Conservation (phyloP, 1,140 invertebrate genomes). For the Sitophilus oryzae region DNA sequence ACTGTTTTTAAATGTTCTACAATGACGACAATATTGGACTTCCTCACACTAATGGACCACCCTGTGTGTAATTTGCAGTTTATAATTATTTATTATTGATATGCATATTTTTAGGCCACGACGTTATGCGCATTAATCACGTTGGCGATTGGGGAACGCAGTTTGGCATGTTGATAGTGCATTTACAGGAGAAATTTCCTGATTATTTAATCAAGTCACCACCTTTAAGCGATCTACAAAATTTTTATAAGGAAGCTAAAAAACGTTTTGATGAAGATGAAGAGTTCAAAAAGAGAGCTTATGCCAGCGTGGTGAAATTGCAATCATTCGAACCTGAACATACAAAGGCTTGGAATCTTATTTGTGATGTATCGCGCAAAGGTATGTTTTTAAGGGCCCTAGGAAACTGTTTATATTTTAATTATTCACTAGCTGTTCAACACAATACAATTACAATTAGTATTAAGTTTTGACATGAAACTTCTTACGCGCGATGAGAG, state of each 20-base stretch:
- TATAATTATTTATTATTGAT: not conserved
- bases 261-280: conserved; percentile 88
- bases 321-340: conserved; percentile 82
- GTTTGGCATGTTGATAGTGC: conserved; percentile 98
- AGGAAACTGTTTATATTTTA: too few relatives aligned
- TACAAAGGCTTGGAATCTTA: conserved; percentile 88
- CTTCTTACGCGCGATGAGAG: too few relatives aligned
- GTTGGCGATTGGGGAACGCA: conserved; percentile 99
- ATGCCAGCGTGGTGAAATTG: conserved; percentile 88
- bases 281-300: conserved; percentile 93
- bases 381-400: too few relatives aligned
- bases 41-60: too few relatives aligned
- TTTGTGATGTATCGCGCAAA: conserved; percentile 90
- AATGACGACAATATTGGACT: too few relatives aligned
- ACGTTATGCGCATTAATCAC: conserved; percentile 92
- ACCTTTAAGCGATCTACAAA: conserved; percentile 88
- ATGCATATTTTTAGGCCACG: conserved; percentile 61
- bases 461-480: too few relatives aligned
- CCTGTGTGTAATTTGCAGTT: conserved; percentile 3
- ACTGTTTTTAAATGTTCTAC: too few relatives aligned
- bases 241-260: conserved; percentile 89
- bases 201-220: conserved; percentile 79
- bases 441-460: too few relatives aligned
- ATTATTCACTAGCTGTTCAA: too few relatives aligned
- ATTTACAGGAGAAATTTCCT: conserved; percentile 91